phyloP scores from a whole-genome alignment of 2,113 vertebrate species.

The Irena cyanogastra region DNA sequence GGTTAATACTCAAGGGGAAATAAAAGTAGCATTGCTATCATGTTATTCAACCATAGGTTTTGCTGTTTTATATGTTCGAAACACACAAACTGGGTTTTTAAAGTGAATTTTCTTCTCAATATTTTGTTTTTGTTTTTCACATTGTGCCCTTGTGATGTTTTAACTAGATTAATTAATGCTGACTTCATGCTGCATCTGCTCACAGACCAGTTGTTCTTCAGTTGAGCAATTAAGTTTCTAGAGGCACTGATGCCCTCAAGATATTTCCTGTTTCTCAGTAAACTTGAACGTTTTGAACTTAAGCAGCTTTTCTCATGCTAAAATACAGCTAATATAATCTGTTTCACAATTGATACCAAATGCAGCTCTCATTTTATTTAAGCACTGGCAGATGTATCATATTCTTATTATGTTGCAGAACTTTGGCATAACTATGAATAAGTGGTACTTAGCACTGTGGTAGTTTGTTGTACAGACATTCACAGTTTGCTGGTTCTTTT shows the following conservation, averaged over 20 bases:
- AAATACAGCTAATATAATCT: conserved; percentile 42
- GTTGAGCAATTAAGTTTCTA: conserved; percentile 48
- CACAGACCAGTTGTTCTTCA: conserved; percentile 40
- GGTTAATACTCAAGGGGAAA: background rate
- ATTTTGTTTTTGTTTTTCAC: background rate
- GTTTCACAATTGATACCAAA: conserved; percentile 17
- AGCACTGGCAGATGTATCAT: conserved; percentile 22
- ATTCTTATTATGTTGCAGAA: background rate
- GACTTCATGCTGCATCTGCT: conserved; percentile 61
- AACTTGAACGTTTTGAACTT: conserved; percentile 25
- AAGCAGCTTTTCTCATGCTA: conserved; percentile 20
- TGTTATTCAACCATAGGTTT: background rate
- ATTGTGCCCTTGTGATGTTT: background rate
- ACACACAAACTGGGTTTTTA: background rate
- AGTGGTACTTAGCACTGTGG: background rate
- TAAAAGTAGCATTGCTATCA: background rate
- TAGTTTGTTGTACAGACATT: background rate
- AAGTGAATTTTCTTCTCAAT: background rate
- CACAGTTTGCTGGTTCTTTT: background rate
- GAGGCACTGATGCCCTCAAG: conserved; percentile 41
- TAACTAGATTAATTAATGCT: conserved; percentile 52
- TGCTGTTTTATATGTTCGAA: background rate
- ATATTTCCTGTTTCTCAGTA: conserved; percentile 49
- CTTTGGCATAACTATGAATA: background rate
- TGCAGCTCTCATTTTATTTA: conserved; percentile 19